Conservation (phyloP, 30 jellyfish, hydroid and myxozoan genomes). For the Hydra vulgaris region DNA sequence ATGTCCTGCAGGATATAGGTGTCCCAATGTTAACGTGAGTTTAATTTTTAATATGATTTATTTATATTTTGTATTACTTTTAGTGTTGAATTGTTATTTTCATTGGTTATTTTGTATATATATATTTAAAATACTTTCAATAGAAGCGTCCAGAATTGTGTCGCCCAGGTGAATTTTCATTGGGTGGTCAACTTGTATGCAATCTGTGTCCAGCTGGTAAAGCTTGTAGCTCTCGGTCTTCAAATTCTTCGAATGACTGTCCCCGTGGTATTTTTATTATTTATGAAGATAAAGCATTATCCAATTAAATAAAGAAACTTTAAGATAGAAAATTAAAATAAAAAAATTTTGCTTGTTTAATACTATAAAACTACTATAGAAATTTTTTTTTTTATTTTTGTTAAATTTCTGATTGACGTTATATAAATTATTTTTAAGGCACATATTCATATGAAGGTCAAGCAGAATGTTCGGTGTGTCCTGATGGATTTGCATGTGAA, state of each 20-base stretch:
- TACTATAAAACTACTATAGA: not conserved
- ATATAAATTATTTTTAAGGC: slow-evolving; percentile 25
- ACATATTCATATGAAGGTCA: slow-evolving; percentile 60
- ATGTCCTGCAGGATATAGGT: slow-evolving; percentile 89
- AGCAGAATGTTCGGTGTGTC: slow-evolving; percentile 65
- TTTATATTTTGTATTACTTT: not conserved
- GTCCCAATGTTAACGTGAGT: slow-evolving; percentile 63
- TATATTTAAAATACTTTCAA: not conserved
- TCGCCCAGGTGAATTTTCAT: slow-evolving; percentile 60
- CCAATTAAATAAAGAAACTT: not conserved
- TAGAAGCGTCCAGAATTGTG: slow-evolving; percentile 72
- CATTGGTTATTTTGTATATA: not conserved
- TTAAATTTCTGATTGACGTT: too few species aligned
- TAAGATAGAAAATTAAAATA: not conserved
- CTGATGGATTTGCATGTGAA: slow-evolving; percentile 67
- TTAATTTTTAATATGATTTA: not conserved
- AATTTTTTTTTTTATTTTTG: too few species aligned
- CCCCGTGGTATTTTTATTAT: slow-evolving; percentile 58
- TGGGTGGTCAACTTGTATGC: slow-evolving; percentile 49
- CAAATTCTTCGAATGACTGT: slow-evolving; percentile 36
- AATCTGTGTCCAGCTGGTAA: slow-evolving; percentile 68
- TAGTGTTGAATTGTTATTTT: not conserved
- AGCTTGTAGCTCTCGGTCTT: slow-evolving; percentile 56
- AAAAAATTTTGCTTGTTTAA: not conserved
- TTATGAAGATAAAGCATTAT: too few species aligned